phyloP scores from a whole-genome alignment of 2,113 vertebrate species.

The Brachyistius frenatus region DNA sequence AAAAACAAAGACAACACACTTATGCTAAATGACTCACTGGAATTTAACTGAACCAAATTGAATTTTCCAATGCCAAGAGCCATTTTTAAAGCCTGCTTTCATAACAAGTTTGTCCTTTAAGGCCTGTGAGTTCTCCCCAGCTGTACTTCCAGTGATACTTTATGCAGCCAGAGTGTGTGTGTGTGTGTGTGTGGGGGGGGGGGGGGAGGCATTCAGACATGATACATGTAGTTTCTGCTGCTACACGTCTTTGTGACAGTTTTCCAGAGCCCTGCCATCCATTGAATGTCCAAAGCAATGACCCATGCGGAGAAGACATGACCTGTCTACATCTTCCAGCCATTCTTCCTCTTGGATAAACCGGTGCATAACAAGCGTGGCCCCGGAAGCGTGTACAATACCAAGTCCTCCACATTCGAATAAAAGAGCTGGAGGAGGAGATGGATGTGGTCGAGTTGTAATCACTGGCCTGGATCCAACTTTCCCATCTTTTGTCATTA shows the following conservation, averaged over 20 bases:
- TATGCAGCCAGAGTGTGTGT: neutral
- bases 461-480: conserved; percentile 15
- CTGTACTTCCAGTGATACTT: conserved; percentile 9
- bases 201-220: conserved; percentile 14
- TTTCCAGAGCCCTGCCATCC: conserved; percentile 57
- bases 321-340: conserved; percentile 68
- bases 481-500: conserved; percentile 31
- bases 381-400: conserved; percentile 57
- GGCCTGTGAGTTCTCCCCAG: neutral
- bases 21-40: conserved; percentile 5
- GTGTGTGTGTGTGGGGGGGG: no score
- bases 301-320: conserved; percentile 69
- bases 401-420: conserved; percentile 56
- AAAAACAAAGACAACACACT: conserved; percentile 7
- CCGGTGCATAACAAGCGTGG: conserved; percentile 58
- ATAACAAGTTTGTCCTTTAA: conserved; percentile 8
- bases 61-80: conserved; percentile 24
- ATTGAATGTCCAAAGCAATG: conserved; percentile 70
- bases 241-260: conserved; percentile 49
- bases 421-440: conserved; percentile 27
- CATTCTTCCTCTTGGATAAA: conserved; percentile 77
- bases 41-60: conserved; percentile 13
- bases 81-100: conserved; percentile 24
- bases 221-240: conserved; percentile 42
- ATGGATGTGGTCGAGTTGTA: conserved; percentile 45